Evolutionary conservation across 2,113 vertebrate genomes (phyloP).

Genomic region (Trematomus loennbergii): DNA sequence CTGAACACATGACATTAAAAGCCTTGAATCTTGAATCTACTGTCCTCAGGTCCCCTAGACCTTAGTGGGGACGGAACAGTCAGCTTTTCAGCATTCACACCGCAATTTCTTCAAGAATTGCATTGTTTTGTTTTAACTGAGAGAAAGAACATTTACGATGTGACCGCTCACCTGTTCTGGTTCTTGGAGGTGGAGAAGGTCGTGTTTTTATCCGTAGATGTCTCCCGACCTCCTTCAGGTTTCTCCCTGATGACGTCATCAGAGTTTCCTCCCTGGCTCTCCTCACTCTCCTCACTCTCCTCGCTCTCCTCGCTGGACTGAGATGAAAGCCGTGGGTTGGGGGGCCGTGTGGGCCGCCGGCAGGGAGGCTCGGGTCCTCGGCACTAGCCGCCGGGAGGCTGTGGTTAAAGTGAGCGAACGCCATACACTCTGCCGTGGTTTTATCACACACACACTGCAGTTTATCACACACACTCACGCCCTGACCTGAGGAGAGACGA

Average conservation of each 20-base stretch:
- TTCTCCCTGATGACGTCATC: too few species aligned
- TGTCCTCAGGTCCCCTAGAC: too few species aligned
- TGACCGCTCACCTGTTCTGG: conserved; percentile 32
- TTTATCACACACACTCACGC: conserved; percentile 82
- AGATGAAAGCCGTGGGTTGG: conserved; percentile 24
- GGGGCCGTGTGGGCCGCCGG: conserved; percentile 51
- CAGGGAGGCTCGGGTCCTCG: conserved; percentile 72
- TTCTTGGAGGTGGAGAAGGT: neutral
- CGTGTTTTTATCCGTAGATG: rapidly evolving
- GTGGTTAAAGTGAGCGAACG: conserved; percentile 86
- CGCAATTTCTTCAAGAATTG: too few species aligned
- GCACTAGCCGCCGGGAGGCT: conserved; percentile 80
- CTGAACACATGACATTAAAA: too few species aligned
- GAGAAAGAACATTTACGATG: too few species aligned
- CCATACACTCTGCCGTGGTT: conserved; percentile 88
- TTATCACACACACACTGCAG: conserved; percentile 89
- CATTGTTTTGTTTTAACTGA: too few species aligned
- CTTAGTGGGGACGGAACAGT: too few species aligned
- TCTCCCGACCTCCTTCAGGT: neutral
- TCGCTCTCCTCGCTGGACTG: conserved; percentile 69
- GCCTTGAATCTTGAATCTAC: too few species aligned
- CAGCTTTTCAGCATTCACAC: too few species aligned
- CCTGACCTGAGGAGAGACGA: conserved; percentile 66
- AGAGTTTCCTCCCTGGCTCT: neutral
- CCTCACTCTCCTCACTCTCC: neutral